These are phyloP conservation scores for Mythimna impura DNA, from an alignment of 2,888 invertebrate genomes.

Conservation along the genomic window DNA sequence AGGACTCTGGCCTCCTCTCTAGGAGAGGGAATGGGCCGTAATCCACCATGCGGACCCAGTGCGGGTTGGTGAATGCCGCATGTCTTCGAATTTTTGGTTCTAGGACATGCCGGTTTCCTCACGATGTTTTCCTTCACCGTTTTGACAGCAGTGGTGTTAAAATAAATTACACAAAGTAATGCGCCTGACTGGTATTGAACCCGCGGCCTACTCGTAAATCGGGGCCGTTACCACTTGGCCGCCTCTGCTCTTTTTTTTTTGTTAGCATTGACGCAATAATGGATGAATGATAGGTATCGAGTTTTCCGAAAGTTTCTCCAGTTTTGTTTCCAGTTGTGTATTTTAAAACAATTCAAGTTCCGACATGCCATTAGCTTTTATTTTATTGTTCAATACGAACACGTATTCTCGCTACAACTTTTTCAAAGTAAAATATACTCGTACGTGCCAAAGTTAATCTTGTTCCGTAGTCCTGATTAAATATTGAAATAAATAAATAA, in stretches of 20 bases:
- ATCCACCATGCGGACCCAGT: too few relatives aligned
- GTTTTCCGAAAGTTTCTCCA: slow-evolving; percentile 18
- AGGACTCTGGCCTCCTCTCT: too few relatives aligned
- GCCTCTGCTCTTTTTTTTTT: neutral
- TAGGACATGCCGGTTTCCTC: too few relatives aligned
- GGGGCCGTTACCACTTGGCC: too few relatives aligned
- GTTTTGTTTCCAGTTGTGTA: slow-evolving; percentile 16
- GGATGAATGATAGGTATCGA: slow-evolving; percentile 1
- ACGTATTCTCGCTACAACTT: slow-evolving; percentile 35
- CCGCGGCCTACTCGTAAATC: too few relatives aligned
- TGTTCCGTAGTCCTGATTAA: slow-evolving; percentile 44
- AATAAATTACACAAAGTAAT: too few relatives aligned
- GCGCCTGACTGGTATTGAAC: too few relatives aligned
- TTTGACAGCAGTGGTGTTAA: too few relatives aligned
- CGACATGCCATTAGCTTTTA: slow-evolving; percentile 30
- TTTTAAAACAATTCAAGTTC: slow-evolving; percentile 27
- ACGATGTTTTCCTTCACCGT: too few relatives aligned
- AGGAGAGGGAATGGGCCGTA: too few relatives aligned
- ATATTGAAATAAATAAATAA: slow-evolving; percentile 49
- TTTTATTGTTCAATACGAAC: slow-evolving; percentile 40
- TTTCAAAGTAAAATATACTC: slow-evolving; percentile 29
- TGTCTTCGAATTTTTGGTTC: too few relatives aligned
- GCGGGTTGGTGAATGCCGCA: too few relatives aligned
- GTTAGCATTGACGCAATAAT: neutral
- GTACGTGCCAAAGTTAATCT: slow-evolving; percentile 34